Conservation (phyloP, 2,888 invertebrate species). For the Lepidochitona cinerea region DNA sequence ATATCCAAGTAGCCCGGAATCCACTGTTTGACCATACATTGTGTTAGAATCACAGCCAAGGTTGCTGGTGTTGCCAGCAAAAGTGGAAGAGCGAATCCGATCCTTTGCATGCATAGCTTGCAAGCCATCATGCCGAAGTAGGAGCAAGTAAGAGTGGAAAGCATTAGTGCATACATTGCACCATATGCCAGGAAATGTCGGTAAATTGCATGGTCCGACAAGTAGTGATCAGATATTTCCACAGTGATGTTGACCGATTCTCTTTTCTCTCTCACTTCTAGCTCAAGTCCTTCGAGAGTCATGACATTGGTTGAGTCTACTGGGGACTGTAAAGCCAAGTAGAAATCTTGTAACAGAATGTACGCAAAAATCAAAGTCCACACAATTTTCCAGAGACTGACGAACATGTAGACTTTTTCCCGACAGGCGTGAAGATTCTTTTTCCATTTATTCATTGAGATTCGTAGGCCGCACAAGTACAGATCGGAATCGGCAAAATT, state of each 20-base stretch:
- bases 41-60: conserved; percentile 47
- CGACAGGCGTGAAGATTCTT: conserved; percentile 43
- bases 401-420: conserved; percentile 48
- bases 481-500: conserved; percentile 53
- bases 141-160: conserved; percentile 64
- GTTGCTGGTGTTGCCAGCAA: conserved; percentile 68
- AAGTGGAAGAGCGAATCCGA: conserved; percentile 72
- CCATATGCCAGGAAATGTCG: conserved; percentile 30
- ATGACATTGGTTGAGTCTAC: background rate
- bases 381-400: conserved; percentile 47
- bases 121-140: conserved; percentile 74
- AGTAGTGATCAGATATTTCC: background rate
- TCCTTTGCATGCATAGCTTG: conserved; percentile 71
- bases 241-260: background rate
- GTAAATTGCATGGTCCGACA: background rate
- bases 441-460: conserved; percentile 46
- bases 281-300: background rate
- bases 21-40: conserved; percentile 36
- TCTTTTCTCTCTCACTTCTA: background rate
- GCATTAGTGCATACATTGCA: conserved; percentile 38
- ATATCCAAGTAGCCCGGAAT: conserved; percentile 36
- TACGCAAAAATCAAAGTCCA: conserved; percentile 47
- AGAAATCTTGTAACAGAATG: conserved; percentile 40
- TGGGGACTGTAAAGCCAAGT: background rate
- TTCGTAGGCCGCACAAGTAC: conserved; percentile 28